phyloP scores from a whole-genome alignment of 1,140 invertebrate species.

The Dolichoris vasculosae region DNA sequence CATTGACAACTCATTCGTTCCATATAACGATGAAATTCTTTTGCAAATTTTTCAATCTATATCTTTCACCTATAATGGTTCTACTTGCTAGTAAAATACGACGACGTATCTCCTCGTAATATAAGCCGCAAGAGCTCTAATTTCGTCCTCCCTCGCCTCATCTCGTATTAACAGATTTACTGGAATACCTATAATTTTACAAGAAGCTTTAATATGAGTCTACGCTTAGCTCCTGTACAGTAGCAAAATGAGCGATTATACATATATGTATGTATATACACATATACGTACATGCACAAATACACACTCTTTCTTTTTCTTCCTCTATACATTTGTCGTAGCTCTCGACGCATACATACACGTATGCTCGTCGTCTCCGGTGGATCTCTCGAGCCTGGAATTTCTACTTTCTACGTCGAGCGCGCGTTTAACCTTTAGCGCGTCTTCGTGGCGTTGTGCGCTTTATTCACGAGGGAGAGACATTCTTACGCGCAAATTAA shows the following conservation, averaged over 20 bases:
- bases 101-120: neutral
- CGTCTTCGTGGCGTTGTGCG: neutral
- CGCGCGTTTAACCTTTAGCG: slow-evolving; percentile 34
- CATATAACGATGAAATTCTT: neutral
- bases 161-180: slow-evolving; percentile 66
- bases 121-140: neutral
- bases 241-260: slow-evolving; percentile 55
- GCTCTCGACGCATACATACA: neutral
- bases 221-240: slow-evolving; percentile 60
- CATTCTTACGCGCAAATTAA: slow-evolving; percentile 52
- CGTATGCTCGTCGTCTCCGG: neutral
- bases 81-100: neutral
- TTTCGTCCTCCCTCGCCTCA: slow-evolving; percentile 42
- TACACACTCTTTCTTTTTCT: neutral
- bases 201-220: slow-evolving; percentile 70
- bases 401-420: slow-evolving; percentile 54
- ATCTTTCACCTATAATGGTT: neutral
- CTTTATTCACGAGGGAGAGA: slow-evolving; percentile 35
- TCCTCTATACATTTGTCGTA: neutral
- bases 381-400: slow-evolving; percentile 56
- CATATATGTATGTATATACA: neutral
- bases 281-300: neutral
- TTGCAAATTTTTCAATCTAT: neutral
- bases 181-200: slow-evolving; percentile 73
- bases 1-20: slow-evolving; percentile 42